Conservation (phyloP, 2,888 invertebrate genomes). For the Eristalinus sepulchralis region DNA sequence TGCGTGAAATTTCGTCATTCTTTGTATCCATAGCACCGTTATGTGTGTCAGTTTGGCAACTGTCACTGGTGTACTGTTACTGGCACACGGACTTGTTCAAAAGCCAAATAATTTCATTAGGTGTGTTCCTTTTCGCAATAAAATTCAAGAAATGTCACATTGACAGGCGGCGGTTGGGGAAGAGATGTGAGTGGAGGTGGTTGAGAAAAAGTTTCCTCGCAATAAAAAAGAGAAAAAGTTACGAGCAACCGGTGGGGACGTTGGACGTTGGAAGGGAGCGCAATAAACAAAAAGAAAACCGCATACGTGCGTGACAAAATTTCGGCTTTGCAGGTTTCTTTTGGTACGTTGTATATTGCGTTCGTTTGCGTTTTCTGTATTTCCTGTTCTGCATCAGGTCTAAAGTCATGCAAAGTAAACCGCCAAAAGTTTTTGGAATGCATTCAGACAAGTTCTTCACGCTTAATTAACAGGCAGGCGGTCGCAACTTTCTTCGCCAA, state of each 20-base stretch:
- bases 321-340: neutral
- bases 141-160: conserved; percentile 1
- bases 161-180: neutral
- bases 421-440: neutral
- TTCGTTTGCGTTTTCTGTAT: neutral
- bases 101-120: conserved; percentile 1
- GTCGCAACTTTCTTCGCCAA: neutral
- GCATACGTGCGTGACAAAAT: neutral
- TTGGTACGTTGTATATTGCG: neutral
- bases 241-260: neutral
- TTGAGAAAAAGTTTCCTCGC: neutral
- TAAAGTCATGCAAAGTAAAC: neutral
- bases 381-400: neutral
- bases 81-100: neutral
- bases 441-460: neutral
- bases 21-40: neutral
- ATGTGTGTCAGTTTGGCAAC: neutral
- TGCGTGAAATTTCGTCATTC: neutral
- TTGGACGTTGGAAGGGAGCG: neutral
- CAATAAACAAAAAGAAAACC: neutral
- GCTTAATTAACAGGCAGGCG: neutral
- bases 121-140: neutral
- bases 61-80: neutral
- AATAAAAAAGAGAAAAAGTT: neutral
- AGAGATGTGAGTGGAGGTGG: neutral